A percentile compares a stretch with the other conserved stretches of the same genome.
Conservation (phyloP, 1,140 invertebrate species). For the Ctenoplectra terminalis region DNA sequence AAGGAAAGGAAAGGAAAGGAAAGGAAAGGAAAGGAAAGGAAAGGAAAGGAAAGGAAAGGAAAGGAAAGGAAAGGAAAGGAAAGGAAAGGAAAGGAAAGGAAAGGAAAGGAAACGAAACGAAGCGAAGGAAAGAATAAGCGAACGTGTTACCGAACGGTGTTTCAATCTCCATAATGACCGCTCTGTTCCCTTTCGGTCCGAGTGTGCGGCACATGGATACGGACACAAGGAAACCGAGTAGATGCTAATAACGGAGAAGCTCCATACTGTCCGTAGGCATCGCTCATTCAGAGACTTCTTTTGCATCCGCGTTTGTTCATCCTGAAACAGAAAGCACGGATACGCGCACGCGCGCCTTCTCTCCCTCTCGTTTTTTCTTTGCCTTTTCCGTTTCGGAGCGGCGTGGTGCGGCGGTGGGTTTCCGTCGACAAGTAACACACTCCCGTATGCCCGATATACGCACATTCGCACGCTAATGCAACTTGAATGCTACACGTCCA, state of each 20-base stretch:
- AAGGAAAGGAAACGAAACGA: conserved; percentile 29
- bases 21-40: conserved; percentile 16
- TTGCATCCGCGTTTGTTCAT: conserved; percentile 72
- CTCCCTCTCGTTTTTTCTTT: neutral
- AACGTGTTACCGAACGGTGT: conserved; percentile 70
- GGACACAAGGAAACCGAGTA: conserved; percentile 64
- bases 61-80: neutral
- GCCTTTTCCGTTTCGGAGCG: conserved; percentile 18
- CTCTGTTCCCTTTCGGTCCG: conserved; percentile 53
- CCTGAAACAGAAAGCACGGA: conserved; percentile 45
- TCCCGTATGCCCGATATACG: no score
- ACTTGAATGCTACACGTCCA: no score
- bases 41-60: conserved; percentile 12
- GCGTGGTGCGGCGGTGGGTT: conserved; percentile 24
- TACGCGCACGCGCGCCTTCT: neutral
- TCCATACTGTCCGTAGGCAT: conserved; percentile 69
- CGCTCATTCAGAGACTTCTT: conserved; percentile 74
- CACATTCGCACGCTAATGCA: neutral
- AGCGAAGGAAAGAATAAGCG: conserved; percentile 45
- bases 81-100: conserved; percentile 1
- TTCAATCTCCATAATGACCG: conserved; percentile 80
- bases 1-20: conserved; percentile 5
- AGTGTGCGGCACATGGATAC: conserved; percentile 44
- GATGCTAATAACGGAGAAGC: conserved; percentile 77
- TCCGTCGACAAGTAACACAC: neutral